A percentile compares a stretch with the other conserved stretches of the same genome.
Evolutionary conservation across 2,888 invertebrate genomes (phyloP).

Genomic region (Noctua janthe): DNA sequence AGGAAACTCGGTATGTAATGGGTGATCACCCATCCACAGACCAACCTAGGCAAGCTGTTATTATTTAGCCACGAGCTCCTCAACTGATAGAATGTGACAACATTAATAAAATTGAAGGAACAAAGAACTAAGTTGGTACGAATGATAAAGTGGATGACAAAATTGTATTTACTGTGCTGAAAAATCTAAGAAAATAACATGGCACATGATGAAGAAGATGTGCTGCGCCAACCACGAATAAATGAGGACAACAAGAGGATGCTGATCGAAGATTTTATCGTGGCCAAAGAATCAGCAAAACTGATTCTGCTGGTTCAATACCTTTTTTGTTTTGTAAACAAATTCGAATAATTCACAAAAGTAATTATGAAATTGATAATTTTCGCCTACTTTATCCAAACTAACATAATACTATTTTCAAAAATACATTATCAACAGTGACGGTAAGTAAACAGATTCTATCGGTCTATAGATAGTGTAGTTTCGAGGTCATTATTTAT

Average conservation of each 20-base stretch:
- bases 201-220: too few relatives aligned
- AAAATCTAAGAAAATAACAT: too few relatives aligned
- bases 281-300: too few relatives aligned
- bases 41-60: too few relatives aligned
- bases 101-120: neutral
- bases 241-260: neutral
- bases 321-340: neutral
- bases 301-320: neutral
- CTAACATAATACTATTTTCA: neutral
- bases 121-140: neutral
- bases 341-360: neutral
- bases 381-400: neutral
- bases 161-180: too few relatives aligned
- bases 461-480: conserved; percentile 15
- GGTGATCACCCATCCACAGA: too few relatives aligned
- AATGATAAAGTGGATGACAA: neutral
- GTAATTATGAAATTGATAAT: neutral
- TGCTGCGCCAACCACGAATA: neutral
- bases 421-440: conserved; percentile 19
- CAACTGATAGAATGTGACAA: neutral
- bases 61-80: too few relatives aligned
- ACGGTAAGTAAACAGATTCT: conserved; percentile 21
- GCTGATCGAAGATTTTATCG: too few relatives aligned
- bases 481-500: conserved; percentile 20
- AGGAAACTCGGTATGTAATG: too few relatives aligned